phyloP scores from a whole-genome alignment of 2,113 vertebrate species.

The Notechis scutatus region DNA sequence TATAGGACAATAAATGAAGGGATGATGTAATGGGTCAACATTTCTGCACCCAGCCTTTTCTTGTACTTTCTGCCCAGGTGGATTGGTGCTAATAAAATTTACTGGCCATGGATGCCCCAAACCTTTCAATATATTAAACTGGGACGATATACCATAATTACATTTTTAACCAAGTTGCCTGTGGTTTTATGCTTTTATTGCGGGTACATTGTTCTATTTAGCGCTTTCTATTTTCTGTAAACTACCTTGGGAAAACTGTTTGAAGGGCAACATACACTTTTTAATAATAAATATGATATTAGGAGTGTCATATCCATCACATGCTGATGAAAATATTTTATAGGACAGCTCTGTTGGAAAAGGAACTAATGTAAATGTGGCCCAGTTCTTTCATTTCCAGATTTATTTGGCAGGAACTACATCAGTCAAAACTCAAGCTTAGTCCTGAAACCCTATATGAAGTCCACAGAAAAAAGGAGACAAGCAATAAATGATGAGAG shows the following conservation, averaged over 20 bases:
- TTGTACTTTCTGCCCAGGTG: background rate
- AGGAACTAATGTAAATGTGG: background rate
- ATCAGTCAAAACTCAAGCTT: background rate
- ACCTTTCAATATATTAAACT: background rate
- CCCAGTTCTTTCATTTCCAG: background rate
- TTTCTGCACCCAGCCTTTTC: background rate
- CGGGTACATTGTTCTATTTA: background rate
- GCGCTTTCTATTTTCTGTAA: background rate
- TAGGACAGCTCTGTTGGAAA: background rate
- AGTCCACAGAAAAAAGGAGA: rapidly evolving
- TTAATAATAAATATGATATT: background rate
- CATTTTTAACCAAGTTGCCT: background rate
- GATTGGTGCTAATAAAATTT: background rate
- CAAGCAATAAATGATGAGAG: background rate
- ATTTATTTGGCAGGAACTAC: background rate
- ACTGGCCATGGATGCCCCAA: background rate
- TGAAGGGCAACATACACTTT: background rate
- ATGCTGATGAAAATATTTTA: background rate
- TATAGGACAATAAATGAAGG: background rate
- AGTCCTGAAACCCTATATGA: background rate
- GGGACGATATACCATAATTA: background rate
- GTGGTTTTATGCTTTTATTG: background rate
- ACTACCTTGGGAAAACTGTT: background rate
- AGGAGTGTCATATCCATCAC: background rate
- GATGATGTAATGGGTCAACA: background rate